phyloP scores from a whole-genome alignment of 2,888 invertebrate species.

The Tipula confusa region DNA sequence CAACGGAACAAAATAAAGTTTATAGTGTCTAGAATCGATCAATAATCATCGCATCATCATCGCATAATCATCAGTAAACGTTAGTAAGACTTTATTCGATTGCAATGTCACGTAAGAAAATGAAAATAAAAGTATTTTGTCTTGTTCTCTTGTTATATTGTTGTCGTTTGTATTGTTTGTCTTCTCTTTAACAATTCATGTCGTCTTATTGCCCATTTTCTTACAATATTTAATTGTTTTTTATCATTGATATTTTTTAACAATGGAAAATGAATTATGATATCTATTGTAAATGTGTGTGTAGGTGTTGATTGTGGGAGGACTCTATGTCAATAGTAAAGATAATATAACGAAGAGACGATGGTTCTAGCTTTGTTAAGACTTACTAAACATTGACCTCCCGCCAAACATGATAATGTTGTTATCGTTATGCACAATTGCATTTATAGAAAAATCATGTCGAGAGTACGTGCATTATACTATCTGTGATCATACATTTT shows the following conservation, averaged over 20 bases:
- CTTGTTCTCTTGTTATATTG: background rate
- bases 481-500: too few relatives aligned
- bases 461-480: too few relatives aligned
- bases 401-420: too few relatives aligned
- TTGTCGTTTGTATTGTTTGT: background rate
- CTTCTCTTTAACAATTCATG: constrained; percentile 14
- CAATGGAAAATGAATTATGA: constrained; percentile 5
- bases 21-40: constrained; percentile 12
- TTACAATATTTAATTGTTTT: constrained; percentile 3
- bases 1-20: background rate
- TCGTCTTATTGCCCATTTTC: constrained; percentile 25
- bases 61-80: background rate
- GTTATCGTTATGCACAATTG: too few relatives aligned
- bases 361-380: too few relatives aligned
- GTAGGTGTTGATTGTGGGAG: background rate
- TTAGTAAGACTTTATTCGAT: constrained; percentile 8
- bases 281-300: background rate
- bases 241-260: background rate
- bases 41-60: constrained; percentile 13
- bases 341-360: too few relatives aligned
- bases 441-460: too few relatives aligned
- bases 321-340: too few relatives aligned
- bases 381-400: too few relatives aligned
- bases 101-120: constrained; percentile 25
- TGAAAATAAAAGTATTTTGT: constrained; percentile 8